These are phyloP conservation scores for Actias luna DNA, from an alignment of 2,888 invertebrate species.

Conservation along the genomic window DNA sequence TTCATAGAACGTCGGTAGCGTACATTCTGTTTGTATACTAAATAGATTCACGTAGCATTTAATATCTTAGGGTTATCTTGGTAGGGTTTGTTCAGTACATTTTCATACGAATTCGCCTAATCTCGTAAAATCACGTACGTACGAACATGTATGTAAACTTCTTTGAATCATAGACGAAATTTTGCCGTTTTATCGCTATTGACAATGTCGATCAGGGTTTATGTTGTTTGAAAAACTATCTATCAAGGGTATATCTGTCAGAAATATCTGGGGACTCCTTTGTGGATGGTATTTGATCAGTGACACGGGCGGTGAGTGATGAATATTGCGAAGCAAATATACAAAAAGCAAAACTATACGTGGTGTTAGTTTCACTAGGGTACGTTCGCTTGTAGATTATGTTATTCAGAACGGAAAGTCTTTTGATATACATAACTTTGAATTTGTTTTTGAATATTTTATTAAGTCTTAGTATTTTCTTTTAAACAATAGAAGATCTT, in stretches of 20 bases:
- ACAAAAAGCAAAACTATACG: conserved; percentile 79
- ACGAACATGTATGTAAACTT: background rate
- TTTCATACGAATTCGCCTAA: conserved; percentile 20
- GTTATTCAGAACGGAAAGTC: conserved; percentile 36
- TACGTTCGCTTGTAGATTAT: conserved; percentile 45
- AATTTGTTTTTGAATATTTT: background rate
- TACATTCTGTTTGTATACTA: conserved; percentile 56
- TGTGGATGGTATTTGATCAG: conserved; percentile 78
- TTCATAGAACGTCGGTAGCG: conserved; percentile 55
- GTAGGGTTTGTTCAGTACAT: conserved; percentile 24
- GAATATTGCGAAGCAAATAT: conserved; percentile 81
- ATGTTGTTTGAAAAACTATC: conserved; percentile 67
- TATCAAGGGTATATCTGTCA: conserved; percentile 74
- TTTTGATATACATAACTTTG: conserved; percentile 26
- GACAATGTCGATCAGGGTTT: conserved; percentile 48
- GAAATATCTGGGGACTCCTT: conserved; percentile 76
- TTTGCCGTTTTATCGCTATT: conserved; percentile 9
- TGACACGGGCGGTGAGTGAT: conserved; percentile 79
- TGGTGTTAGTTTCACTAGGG: conserved; percentile 77
- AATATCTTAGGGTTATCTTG: conserved; percentile 18
- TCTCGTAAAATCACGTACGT: conserved; percentile 12
- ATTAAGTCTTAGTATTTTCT: background rate
- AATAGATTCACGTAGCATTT: conserved; percentile 49
- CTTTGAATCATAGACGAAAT: conserved; percentile 8
- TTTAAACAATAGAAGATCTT: background rate